Percentiles rank a stretch among this genome's conserved stretches.
phyloP scores from a whole-genome alignment of 2,113 vertebrate genomes.

The Paraplagusia blochii region DNA sequence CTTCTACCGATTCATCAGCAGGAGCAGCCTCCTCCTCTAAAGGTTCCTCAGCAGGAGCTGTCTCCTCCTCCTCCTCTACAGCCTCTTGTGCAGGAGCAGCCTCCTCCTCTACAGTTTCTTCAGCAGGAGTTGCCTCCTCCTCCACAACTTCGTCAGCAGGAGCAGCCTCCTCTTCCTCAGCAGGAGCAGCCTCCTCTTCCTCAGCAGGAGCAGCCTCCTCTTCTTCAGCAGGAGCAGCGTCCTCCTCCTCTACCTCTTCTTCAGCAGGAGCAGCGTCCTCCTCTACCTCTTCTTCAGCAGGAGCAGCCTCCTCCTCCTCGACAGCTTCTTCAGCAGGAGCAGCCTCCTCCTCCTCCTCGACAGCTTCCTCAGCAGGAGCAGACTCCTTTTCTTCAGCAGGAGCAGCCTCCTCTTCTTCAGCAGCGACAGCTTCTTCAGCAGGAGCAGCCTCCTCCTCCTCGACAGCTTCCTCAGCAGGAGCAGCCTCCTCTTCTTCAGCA shows the following conservation, averaged over 20 bases:
- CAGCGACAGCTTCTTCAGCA: not conserved
- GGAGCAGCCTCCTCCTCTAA: not conserved
- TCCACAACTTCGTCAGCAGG: not conserved
- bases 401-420: not conserved
- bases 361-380: not conserved
- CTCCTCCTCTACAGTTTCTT: constrained; percentile 25
- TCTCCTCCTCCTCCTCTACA: not conserved
- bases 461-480: not conserved
- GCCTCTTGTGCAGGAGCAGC: constrained; percentile 2
- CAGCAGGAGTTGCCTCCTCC: not conserved
- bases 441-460: not conserved
- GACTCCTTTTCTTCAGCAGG: not conserved
- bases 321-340: not conserved
- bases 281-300: constrained; percentile 1
- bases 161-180: not conserved
- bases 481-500: constrained; percentile 11
- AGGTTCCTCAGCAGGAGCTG: constrained; percentile 2
- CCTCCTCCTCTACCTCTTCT: not conserved
- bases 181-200: not conserved
- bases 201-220: constrained; percentile 4
- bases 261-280: constrained; percentile 18
- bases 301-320: not conserved
- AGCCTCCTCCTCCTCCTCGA: constrained; percentile 27
- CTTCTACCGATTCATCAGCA: constrained; percentile 7
- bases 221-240: not conserved